Conservation (phyloP, 2,888 invertebrate genomes). For the Coenonympha glycerion region DNA sequence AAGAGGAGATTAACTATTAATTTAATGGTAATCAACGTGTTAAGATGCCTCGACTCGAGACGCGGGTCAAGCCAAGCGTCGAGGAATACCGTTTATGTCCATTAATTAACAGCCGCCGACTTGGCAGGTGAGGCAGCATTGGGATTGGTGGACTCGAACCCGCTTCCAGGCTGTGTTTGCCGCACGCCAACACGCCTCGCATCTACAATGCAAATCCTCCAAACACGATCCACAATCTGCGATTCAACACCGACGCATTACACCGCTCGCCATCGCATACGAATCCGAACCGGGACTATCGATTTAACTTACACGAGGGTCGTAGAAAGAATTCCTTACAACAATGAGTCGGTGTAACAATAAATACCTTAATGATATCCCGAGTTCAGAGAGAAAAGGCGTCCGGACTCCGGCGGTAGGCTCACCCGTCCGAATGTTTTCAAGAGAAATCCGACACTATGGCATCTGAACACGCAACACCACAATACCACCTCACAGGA, state of each 20-base stretch:
- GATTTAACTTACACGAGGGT: conserved; percentile 68
- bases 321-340: conserved; percentile 71
- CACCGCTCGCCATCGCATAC: conserved; percentile 45
- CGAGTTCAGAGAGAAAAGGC: conserved; percentile 71
- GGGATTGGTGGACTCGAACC: conserved; percentile 54
- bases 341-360: conserved; percentile 75
- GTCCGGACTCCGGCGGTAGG: conserved; percentile 65
- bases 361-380: conserved; percentile 77
- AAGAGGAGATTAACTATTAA: neutral
- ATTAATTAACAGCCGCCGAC: conserved; percentile 69
- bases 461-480: conserved; percentile 62
- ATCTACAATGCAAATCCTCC: conserved; percentile 69
- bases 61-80: conserved; percentile 20
- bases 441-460: conserved; percentile 66
- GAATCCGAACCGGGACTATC: conserved; percentile 57
- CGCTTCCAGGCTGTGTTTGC: conserved; percentile 48
- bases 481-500: conserved; percentile 66
- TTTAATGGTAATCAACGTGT: conserved; percentile 1
- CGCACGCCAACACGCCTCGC: conserved; percentile 52
- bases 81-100: conserved; percentile 47
- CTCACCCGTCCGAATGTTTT: conserved; percentile 64
- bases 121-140: no score
- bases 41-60: conserved; percentile 9
- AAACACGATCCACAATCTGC: conserved; percentile 57
- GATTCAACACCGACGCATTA: conserved; percentile 53